Percentiles rank a stretch among this genome's conserved stretches.
Evolutionary conservation across 2,113 vertebrate genomes (phyloP).

Genomic region (Ophthalmotilapia sp.): DNA sequence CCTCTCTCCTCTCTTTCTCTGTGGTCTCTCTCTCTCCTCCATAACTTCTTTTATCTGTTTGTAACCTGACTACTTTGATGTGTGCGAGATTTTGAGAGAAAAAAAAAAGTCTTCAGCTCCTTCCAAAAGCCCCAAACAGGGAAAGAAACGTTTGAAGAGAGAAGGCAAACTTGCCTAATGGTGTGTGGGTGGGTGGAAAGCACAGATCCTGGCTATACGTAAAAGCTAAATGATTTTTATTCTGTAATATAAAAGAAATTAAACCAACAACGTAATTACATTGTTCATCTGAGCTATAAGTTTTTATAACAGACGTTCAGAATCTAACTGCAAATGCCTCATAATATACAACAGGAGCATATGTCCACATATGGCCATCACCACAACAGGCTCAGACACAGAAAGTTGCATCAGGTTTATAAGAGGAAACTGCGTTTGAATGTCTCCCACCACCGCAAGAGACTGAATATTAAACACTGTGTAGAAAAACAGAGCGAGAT

Average conservation of each 20-base stretch:
- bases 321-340: background rate
- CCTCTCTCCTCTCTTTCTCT: background rate
- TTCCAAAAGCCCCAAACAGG: slow-evolving; percentile 47
- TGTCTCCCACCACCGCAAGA: background rate
- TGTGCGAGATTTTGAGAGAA: background rate
- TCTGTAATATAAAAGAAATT: background rate
- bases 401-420: background rate
- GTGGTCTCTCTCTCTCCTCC: background rate
- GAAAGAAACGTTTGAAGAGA: slow-evolving; percentile 52
- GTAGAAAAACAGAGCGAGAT: background rate
- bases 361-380: background rate
- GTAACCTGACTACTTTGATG: slow-evolving; percentile 62
- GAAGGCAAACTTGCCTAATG: slow-evolving; percentile 57
- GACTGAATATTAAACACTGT: slow-evolving; percentile 21
- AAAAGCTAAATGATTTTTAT: slow-evolving; percentile 10
- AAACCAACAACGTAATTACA: background rate
- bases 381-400: background rate
- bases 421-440: background rate
- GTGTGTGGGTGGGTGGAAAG: slow-evolving; percentile 40
- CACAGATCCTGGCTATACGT: slow-evolving; percentile 6
- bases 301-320: background rate
- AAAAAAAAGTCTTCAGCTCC: slow-evolving; percentile 10
- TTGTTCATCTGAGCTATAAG: background rate
- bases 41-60: slow-evolving; percentile 1
- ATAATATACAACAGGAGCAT: background rate